Conservation (phyloP, 2,113 vertebrate genomes). For the Rhabdornis inornatus region DNA sequence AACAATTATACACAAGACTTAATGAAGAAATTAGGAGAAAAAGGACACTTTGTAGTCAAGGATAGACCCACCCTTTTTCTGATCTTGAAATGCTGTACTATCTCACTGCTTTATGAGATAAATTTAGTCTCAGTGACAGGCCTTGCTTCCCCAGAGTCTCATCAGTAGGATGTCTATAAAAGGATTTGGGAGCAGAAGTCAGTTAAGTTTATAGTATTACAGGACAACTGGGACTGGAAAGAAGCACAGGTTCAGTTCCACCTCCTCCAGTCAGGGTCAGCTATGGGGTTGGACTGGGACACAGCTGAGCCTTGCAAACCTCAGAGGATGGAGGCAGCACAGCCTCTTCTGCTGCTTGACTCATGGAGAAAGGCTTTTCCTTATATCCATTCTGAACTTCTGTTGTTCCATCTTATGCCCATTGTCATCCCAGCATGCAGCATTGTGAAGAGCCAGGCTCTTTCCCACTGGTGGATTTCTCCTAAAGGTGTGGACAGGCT, state of each 20-base stretch:
- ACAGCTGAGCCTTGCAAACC: background rate
- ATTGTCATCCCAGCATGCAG: fast-evolving
- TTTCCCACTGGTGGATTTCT: background rate
- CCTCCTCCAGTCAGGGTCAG: background rate
- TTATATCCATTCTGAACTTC: background rate
- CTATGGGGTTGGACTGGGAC: fast-evolving
- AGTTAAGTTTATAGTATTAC: background rate
- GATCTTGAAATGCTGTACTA: background rate
- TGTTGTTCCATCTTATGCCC: background rate
- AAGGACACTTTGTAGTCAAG: background rate
- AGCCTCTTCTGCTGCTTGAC: background rate
- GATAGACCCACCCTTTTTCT: background rate
- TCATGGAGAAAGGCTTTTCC: background rate
- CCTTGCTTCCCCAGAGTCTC: background rate
- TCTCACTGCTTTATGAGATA: background rate
- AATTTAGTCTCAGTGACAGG: background rate
- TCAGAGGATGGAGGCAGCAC: background rate
- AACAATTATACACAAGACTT: background rate
- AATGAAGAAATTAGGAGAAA: background rate
- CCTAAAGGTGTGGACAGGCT: background rate
- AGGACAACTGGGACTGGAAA: background rate
- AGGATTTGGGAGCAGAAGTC: background rate
- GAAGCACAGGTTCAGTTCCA: background rate
- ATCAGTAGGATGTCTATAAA: background rate
- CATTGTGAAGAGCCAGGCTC: background rate